Evolutionary conservation across 2,113 vertebrate species (phyloP).

Genomic region (Syngnathus typhle): DNA sequence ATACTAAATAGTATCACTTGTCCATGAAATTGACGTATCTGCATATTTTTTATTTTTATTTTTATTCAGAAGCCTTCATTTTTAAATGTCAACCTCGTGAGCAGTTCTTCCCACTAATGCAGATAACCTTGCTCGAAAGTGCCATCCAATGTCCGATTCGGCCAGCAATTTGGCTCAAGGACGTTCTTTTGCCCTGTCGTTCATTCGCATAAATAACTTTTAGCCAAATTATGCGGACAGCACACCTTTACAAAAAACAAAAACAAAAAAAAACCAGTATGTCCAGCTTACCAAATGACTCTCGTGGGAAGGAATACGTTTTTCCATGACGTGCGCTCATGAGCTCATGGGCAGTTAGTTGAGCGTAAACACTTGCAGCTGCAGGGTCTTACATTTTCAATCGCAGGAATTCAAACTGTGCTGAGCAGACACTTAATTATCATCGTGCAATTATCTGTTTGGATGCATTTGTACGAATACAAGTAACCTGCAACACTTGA

Average conservation of each 20-base stretch:
- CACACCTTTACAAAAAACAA: neutral
- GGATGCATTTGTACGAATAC: neutral
- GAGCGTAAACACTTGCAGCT: slow-evolving; percentile 23
- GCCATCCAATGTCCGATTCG: slow-evolving; percentile 42
- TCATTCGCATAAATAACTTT: neutral
- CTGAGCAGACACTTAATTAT: slow-evolving; percentile 3
- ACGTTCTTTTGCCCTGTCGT: slow-evolving; percentile 16
- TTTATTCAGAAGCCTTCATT: neutral
- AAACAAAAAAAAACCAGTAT: neutral
- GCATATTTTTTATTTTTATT: neutral
- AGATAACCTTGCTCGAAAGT: slow-evolving; percentile 33
- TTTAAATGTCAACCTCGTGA: neutral
- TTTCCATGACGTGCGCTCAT: slow-evolving; percentile 1
- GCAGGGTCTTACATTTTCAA: slow-evolving; percentile 3
- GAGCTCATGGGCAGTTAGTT: neutral
- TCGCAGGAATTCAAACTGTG: slow-evolving; percentile 6
- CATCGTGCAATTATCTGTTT: neutral
- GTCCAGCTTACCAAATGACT: neutral
- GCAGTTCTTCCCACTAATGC: slow-evolving; percentile 26
- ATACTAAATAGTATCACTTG: no score
- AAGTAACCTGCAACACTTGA: neutral
- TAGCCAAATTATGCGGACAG: neutral
- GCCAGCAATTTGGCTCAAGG: slow-evolving; percentile 39
- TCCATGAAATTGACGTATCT: slow-evolving; percentile 1
- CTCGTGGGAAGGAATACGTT: neutral